These are phyloP conservation scores for Eptesicus fuscus DNA, from an alignment of 2,113 vertebrate genomes.

Conservation along the genomic window DNA sequence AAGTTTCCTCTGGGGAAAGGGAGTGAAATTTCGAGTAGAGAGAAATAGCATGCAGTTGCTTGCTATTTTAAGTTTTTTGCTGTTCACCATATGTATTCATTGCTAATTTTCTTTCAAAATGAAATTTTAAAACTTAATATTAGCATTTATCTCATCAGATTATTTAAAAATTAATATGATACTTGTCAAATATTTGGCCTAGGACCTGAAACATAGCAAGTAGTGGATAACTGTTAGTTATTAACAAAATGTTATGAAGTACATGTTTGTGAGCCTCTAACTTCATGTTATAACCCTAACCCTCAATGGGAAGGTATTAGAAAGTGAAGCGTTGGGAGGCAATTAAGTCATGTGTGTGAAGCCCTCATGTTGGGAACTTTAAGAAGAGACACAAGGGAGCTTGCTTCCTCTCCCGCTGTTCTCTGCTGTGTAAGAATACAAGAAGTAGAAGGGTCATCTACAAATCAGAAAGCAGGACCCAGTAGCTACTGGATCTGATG, in stretches of 20 bases:
- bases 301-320: neutral
- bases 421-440: neutral
- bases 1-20: neutral
- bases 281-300: neutral
- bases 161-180: slow-evolving; percentile 1
- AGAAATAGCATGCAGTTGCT: neutral
- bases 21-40: neutral
- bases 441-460: neutral
- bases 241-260: neutral
- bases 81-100: neutral
- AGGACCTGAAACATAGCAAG: neutral
- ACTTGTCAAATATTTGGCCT: neutral
- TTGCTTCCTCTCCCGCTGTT: neutral
- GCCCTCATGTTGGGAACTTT: neutral
- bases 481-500: neutral
- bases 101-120: neutral
- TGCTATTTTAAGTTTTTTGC: neutral
- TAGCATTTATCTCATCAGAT: neutral
- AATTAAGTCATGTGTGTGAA: neutral
- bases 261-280: neutral
- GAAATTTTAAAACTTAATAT: neutral
- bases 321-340: neutral
- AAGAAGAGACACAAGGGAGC: neutral
- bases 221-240: neutral
- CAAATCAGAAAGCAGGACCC: neutral